These are phyloP conservation scores for Amphiduros pacificus DNA, from an alignment of 2,888 invertebrate genomes.

Conservation along the genomic window DNA sequence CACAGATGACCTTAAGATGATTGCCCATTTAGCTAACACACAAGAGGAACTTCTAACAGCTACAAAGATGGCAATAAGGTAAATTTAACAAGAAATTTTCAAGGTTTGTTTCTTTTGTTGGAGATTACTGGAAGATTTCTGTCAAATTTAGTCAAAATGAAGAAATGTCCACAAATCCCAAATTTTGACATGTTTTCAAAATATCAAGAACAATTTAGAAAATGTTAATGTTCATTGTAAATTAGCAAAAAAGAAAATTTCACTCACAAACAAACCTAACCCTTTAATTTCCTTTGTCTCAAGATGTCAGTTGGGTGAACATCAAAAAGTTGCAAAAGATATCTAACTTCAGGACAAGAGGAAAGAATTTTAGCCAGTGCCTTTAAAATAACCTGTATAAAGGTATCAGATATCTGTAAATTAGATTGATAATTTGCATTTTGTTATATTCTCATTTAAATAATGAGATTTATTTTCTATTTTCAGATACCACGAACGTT, in stretches of 20 bases:
- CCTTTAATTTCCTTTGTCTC: too few relatives aligned
- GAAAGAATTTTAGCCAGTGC: too few relatives aligned
- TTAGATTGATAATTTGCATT: neutral
- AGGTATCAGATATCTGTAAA: neutral
- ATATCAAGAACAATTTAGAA: too few relatives aligned
- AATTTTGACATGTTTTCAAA: too few relatives aligned
- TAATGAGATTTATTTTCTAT: slow-evolving; percentile 2
- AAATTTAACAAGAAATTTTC: slow-evolving; percentile 24
- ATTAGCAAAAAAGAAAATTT: too few relatives aligned
- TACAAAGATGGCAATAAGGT: slow-evolving; percentile 73
- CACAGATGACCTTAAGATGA: slow-evolving; percentile 82
- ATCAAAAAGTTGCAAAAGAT: neutral
- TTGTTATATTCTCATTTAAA: neutral
- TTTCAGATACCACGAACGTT: slow-evolving; percentile 73
- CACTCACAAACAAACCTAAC: too few relatives aligned
- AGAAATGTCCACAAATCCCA: too few relatives aligned
- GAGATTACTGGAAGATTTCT: too few relatives aligned
- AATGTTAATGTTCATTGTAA: too few relatives aligned
- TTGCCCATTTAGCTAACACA: slow-evolving; percentile 72
- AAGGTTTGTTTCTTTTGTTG: neutral
- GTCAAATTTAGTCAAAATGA: too few relatives aligned
- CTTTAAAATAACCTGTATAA: too few relatives aligned
- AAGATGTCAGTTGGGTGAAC: too few relatives aligned
- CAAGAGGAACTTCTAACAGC: slow-evolving; percentile 69
- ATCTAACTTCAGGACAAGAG: neutral